Base-by-base conservation (phyloP, 2,797 vertebrate species). In the Semotilus atromaculatus region DNA sequence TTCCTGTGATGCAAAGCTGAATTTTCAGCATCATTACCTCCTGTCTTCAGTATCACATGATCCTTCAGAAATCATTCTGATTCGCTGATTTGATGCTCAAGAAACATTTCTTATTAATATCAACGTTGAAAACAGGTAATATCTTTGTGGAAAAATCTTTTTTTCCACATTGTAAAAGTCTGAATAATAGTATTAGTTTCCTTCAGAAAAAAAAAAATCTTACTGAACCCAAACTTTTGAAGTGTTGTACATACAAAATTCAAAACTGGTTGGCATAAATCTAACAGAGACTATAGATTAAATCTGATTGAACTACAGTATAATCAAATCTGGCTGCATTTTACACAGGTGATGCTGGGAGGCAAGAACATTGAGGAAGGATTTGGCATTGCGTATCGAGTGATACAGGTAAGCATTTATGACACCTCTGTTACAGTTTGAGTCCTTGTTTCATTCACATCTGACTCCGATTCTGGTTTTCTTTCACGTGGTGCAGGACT, bases 361-460 rank as follows among this genome's bases (percentile, higher is more conserved):
- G 98, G 98, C 16, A 99, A 98, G 92, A 99, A 99, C 90, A 96
- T 99, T 45, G 98, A 99, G 86, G 98, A 99, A 84, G 98, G 98
- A 0, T 99, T 99, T 88, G 98, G 98, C 77, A 97, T 99, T 76
- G 97, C 98, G 9, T 99, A 98, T 93, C 95, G 98, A 91, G 97
- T 99, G 82, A 95, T 99, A 87, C 98, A 99, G 97, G 98, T 98
- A 93, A 85, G 91, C 58, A 1, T 3, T 36, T 36, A 31, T 4
- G 7, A 38, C 43, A 36, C 21, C 0, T 18, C 11, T 7, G 5
- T 23, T 62, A 23, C 23, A 3, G 10, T 38, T 14, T 36, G 23
- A 79, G 55, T 38, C 66, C 14, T 34, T 38, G 3, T 58, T 31
- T 62, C 0, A 4, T 40, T 16, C 7, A 53, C 36, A 45, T 36